Conservation (phyloP, 2,888 invertebrate genomes). For the Dendrolimus pini region DNA sequence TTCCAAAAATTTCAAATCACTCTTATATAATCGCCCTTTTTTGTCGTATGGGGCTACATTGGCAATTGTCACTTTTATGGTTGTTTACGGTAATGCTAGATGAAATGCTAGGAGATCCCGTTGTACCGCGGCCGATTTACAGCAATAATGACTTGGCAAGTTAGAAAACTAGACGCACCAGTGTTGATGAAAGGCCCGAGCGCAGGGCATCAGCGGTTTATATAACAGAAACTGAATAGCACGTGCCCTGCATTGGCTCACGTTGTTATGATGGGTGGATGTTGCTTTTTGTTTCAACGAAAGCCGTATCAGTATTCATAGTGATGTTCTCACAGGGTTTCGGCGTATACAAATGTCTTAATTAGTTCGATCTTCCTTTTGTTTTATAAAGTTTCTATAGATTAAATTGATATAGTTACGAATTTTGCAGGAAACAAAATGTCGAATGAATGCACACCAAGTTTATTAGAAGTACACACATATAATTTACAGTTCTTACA, state of each 20-base stretch:
- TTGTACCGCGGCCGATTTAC: constrained; percentile 33
- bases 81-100: constrained; percentile 8
- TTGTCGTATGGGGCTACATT: no score
- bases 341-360: constrained; percentile 15
- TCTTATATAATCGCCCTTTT: no score
- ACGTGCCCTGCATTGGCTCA: constrained; percentile 29
- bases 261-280: constrained; percentile 12
- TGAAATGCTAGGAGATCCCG: constrained; percentile 21
- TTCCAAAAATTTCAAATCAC: background rate
- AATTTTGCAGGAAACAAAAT: no score
- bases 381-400: no score
- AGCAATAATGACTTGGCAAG: constrained; percentile 39
- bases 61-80: no score
- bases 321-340: constrained; percentile 29
- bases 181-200: constrained; percentile 51
- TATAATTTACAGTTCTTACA: no score
- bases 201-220: constrained; percentile 38
- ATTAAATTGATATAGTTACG: no score
- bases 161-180: constrained; percentile 50
- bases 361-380: constrained; percentile 7
- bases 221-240: constrained; percentile 37
- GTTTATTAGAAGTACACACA: no score
- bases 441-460: no score
- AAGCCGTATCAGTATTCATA: constrained; percentile 26
- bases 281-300: constrained; percentile 22